phyloP scores from a whole-genome alignment of 2,888 invertebrate genomes.

The Oxytorus armatus region DNA sequence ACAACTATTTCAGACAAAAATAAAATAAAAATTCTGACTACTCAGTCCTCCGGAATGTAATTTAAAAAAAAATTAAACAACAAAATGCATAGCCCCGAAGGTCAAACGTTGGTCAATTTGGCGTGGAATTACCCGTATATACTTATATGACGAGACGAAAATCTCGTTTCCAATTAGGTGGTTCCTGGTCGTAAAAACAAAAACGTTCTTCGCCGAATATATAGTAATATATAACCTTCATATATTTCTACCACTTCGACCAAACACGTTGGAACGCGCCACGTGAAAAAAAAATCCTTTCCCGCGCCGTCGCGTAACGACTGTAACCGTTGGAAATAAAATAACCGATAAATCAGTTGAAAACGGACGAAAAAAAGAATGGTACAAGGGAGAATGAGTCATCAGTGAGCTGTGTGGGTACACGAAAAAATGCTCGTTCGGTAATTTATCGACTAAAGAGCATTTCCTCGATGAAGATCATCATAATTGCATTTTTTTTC shows the following conservation, averaged over 20 bases:
- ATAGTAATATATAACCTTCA: slow-evolving; percentile 45
- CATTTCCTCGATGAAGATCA: neutral
- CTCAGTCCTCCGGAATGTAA: neutral
- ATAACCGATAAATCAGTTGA: slow-evolving; percentile 54
- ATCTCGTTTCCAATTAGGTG: slow-evolving; percentile 61
- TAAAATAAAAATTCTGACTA: neutral
- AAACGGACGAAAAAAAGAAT: slow-evolving; percentile 42
- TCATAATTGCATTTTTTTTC: neutral
- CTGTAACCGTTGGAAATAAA: slow-evolving; percentile 54
- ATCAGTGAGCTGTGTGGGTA: slow-evolving; percentile 21
- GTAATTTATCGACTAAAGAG: neutral
- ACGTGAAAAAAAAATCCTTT: slow-evolving; percentile 22
- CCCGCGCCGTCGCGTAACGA: slow-evolving; percentile 35
- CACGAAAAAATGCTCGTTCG: neutral
- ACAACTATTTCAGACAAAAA: neutral
- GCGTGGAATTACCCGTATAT: slow-evolving; percentile 10
- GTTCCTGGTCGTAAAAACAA: slow-evolving; percentile 59
- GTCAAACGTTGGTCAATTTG: slow-evolving; percentile 20
- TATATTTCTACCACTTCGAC: slow-evolving; percentile 17
- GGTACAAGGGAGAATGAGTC: slow-evolving; percentile 29
- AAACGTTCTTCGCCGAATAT: slow-evolving; percentile 34
- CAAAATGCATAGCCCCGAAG: neutral
- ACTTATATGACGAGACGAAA: slow-evolving; percentile 28
- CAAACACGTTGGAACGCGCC: slow-evolving; percentile 9
- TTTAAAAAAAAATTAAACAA: neutral